Conservation (phyloP, 2,888 invertebrate species). For the Pseudococcus jackbeardsleyi region DNA sequence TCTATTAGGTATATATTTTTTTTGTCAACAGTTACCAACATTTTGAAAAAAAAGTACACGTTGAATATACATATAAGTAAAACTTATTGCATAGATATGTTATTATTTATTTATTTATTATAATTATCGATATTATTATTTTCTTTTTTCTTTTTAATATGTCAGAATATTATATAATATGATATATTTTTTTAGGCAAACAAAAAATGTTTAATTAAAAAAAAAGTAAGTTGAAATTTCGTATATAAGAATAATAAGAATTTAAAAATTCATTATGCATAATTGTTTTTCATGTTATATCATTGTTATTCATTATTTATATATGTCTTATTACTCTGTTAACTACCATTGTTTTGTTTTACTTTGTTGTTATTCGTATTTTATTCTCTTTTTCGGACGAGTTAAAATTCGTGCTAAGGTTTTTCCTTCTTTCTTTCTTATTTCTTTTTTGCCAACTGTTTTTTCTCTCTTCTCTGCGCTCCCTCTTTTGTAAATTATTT, state of each 20-base stretch:
- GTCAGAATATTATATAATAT: slow-evolving; percentile 8
- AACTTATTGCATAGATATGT: neutral
- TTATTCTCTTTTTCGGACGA: slow-evolving; percentile 36
- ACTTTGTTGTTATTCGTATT: slow-evolving; percentile 61
- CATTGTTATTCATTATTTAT: slow-evolving; percentile 57
- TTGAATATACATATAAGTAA: slow-evolving; percentile 14
- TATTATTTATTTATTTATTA: slow-evolving; percentile 12
- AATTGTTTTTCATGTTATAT: slow-evolving; percentile 63
- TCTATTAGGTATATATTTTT: neutral
- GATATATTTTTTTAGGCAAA: slow-evolving; percentile 6
- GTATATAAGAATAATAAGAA: slow-evolving; percentile 33
- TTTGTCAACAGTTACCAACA: slow-evolving; percentile 39
- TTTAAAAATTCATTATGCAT: slow-evolving; percentile 59
- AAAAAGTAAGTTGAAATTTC: neutral
- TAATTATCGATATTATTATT: neutral
- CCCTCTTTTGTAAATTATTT: slow-evolving; percentile 40
- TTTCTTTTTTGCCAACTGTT: neutral
- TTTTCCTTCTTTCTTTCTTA: neutral
- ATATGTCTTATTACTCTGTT: slow-evolving; percentile 52
- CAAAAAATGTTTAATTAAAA: slow-evolving; percentile 11
- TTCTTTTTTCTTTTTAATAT: slow-evolving; percentile 36
- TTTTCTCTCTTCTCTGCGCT: neutral
- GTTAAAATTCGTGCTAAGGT: neutral
- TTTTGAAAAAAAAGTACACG: slow-evolving; percentile 32
- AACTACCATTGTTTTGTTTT: slow-evolving; percentile 62